Evolutionary conservation across 2,888 invertebrate species (phyloP).

Genomic region (Drosophila cyrtoloma): DNA sequence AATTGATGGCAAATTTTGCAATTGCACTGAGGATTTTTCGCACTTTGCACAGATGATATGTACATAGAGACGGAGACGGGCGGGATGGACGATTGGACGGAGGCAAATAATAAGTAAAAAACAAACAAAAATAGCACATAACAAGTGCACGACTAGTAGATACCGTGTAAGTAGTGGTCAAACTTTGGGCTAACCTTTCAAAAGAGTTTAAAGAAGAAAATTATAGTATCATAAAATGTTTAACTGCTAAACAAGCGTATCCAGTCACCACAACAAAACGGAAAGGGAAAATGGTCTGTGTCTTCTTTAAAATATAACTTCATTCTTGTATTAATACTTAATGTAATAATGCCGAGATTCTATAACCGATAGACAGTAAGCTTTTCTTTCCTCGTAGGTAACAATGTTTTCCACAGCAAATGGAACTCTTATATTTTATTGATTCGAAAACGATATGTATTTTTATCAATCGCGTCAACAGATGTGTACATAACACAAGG

Average conservation of each 20-base stretch:
- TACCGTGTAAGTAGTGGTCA: not conserved
- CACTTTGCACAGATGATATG: slow-evolving; percentile 8
- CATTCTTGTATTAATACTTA: not conserved
- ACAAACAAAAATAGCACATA: not conserved
- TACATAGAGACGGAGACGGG: not conserved
- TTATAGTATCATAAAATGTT: not conserved
- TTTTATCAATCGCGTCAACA: not conserved
- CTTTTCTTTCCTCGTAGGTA: not conserved
- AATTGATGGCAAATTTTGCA: slow-evolving; percentile 69
- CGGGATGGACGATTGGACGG: not conserved
- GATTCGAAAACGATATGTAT: not conserved
- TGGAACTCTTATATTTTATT: not conserved
- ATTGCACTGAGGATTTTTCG: slow-evolving; percentile 39
- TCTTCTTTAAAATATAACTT: not conserved
- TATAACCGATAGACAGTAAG: not conserved
- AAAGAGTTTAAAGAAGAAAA: not conserved
- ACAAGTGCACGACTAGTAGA: not conserved
- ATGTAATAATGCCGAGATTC: not conserved
- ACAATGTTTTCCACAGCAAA: not conserved
- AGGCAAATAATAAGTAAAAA: not conserved
- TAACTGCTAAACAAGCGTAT: not conserved
- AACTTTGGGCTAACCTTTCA: not conserved
- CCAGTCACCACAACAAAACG: not conserved
- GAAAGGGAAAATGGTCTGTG: not conserved
- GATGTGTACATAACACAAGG: not conserved